phyloP scores from a whole-genome alignment of 2,113 vertebrate genomes.

The Amia ocellicauda region DNA sequence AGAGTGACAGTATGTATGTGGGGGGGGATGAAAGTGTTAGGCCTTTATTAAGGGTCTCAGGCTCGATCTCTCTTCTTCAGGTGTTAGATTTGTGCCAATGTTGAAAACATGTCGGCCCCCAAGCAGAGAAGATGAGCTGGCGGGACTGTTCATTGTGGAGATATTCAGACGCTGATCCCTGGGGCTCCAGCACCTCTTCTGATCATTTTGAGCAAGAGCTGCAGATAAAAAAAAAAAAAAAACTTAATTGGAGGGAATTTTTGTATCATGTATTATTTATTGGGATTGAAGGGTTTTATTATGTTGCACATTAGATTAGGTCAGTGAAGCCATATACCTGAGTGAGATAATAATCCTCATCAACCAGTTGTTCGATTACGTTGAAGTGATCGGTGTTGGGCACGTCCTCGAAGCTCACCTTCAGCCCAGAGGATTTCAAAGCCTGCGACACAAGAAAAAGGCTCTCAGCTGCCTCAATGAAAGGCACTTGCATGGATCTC shows the following conservation, averaged over 20 bases:
- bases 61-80: too few species aligned
- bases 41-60: too few species aligned
- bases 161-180: not conserved
- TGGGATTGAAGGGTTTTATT: not conserved
- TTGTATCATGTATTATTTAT: not conserved
- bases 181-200: slow-evolving; percentile 48
- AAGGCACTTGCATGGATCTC: not conserved
- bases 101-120: too few species aligned
- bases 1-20: not conserved
- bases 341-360: slow-evolving; percentile 60
- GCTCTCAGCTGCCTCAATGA: not conserved
- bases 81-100: too few species aligned
- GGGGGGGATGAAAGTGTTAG: not conserved
- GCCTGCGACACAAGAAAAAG: slow-evolving; percentile 31
- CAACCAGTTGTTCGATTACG: slow-evolving; percentile 61
- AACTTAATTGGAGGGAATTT: not conserved
- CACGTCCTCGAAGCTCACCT: slow-evolving; percentile 61
- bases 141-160: not conserved
- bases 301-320: not conserved
- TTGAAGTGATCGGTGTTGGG: slow-evolving; percentile 65
- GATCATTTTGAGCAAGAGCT: slow-evolving; percentile 68
- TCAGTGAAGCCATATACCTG: too few species aligned
- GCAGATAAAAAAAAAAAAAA: too few species aligned
- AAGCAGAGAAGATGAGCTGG: too few species aligned
- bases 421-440: slow-evolving; percentile 49